Evolutionary conservation across 2,113 vertebrate species (phyloP).

Genomic region (Coptodon rendalli): DNA sequence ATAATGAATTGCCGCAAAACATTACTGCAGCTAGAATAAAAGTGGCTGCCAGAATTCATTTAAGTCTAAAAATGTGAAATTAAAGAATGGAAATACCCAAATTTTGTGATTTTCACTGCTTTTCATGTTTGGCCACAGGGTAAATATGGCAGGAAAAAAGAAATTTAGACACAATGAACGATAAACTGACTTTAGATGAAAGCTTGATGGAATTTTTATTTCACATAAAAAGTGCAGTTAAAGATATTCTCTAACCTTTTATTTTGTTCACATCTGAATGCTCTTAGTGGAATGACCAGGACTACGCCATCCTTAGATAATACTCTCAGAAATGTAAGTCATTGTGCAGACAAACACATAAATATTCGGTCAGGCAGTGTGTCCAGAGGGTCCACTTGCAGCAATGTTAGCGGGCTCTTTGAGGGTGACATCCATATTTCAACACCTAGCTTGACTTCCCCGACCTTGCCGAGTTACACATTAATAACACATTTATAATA

Average conservation of each 20-base stretch:
- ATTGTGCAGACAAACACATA: slow-evolving; percentile 27
- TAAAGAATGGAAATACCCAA: not conserved
- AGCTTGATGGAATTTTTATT: not conserved
- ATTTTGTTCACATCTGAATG: not conserved
- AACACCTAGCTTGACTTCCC: slow-evolving; percentile 67
- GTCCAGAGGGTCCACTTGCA: slow-evolving; percentile 64
- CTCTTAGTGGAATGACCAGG: not conserved
- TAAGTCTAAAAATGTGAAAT: not conserved
- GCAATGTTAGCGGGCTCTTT: slow-evolving; percentile 54
- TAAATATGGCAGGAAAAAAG: not conserved
- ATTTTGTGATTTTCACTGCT: not conserved
- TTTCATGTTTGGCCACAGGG: not conserved
- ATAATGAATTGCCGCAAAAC: not conserved
- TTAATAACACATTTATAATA: slow-evolving; percentile 78
- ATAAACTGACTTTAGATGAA: not conserved
- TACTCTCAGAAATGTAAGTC: slow-evolving; percentile 2
- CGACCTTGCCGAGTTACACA: slow-evolving; percentile 67
- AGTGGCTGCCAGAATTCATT: not conserved
- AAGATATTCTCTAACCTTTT: not conserved
- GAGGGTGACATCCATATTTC: slow-evolving; percentile 67
- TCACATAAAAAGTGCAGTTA: not conserved
- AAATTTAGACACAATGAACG: not conserved
- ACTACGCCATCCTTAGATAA: not conserved
- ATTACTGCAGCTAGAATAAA: not conserved
- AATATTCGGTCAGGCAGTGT: slow-evolving; percentile 50